Base-by-base conservation (phyloP, 2,113 vertebrate species). In the Rostratula benghalensis region DNA sequence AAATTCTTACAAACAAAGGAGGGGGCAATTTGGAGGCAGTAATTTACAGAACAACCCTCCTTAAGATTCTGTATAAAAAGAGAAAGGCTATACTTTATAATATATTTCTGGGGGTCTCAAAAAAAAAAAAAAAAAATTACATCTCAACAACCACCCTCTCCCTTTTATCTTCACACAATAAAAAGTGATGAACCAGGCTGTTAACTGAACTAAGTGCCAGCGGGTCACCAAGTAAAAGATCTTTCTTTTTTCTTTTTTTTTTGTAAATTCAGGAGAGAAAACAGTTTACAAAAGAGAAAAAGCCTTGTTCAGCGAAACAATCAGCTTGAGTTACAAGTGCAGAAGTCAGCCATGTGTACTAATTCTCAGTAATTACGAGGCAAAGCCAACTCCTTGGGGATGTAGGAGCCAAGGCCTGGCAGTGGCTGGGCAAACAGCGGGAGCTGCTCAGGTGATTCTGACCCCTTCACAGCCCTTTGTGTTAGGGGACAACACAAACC, bases 351-450 rank as follows among this genome's bases (percentile, higher is more conserved):
- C 97, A 97, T 97, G 98, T 97, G 98, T 98, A 98, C 98, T 98
- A 98, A 98, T 98, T 98, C 98, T 96, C 96, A 95, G 97, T 98
- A 98, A 99, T 98, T 98, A 99, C 97, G 98, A 98, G 98, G 98
- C 98, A 98, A 98, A 98, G 98, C 84, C 97, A 98, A 97, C 97
- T 98, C 97, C 95, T 93, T 24, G 86, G 97, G 98, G 98, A 98
- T 96, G 96, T 94, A 95, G 91, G 97, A 98, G 98, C 98, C 98
- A 98, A 95, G 27, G 92, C 97, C 96, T 98, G 96, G 97, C 96
- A 97, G 98, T 94, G 98, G 97, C 86, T 96, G 95, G 94, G 88
- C 98, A 97, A 97, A 97, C 94, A 94, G 93, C 73, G 70, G 86
- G 86, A 97, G 87, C 91, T 90, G 50, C 93, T 96, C 97, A 82